These are phyloP conservation scores for Gracilinanus agilis DNA, from an alignment of 2,113 vertebrate species.

Conservation along the genomic window DNA sequence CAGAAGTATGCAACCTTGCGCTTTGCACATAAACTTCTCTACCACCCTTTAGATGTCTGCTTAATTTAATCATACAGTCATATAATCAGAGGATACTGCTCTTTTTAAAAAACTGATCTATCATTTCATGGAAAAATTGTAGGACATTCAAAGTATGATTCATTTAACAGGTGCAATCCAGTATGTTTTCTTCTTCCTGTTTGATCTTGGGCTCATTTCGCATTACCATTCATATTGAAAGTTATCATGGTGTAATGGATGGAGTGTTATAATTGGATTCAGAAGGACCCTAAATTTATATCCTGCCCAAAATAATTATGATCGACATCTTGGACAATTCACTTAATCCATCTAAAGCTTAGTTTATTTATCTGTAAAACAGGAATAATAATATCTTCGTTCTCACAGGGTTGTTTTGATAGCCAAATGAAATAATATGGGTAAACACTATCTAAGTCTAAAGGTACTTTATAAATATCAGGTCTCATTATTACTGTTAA, in stretches of 20 bases:
- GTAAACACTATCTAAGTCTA: background rate
- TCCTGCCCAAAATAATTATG: background rate
- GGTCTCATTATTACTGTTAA: background rate
- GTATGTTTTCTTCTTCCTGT: background rate
- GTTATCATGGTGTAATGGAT: background rate
- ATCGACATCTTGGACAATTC: background rate
- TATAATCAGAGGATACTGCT: background rate
- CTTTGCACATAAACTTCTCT: background rate
- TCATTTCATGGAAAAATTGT: background rate
- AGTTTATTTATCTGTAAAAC: background rate
- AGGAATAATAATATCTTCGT: background rate
- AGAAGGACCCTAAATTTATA: background rate
- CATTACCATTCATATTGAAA: background rate
- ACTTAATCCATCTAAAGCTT: background rate
- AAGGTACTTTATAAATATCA: background rate
- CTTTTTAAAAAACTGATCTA: background rate
- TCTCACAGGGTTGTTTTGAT: background rate
- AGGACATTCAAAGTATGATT: background rate
- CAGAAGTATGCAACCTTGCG: accelerated
- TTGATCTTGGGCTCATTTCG: background rate
- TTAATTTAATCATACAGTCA: background rate
- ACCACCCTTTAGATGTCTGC: background rate
- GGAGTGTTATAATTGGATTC: background rate
- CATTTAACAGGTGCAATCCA: background rate
- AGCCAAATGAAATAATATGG: background rate